phyloP scores from a whole-genome alignment of 2,888 invertebrate genomes.

The Strigamia transsilvanica region DNA sequence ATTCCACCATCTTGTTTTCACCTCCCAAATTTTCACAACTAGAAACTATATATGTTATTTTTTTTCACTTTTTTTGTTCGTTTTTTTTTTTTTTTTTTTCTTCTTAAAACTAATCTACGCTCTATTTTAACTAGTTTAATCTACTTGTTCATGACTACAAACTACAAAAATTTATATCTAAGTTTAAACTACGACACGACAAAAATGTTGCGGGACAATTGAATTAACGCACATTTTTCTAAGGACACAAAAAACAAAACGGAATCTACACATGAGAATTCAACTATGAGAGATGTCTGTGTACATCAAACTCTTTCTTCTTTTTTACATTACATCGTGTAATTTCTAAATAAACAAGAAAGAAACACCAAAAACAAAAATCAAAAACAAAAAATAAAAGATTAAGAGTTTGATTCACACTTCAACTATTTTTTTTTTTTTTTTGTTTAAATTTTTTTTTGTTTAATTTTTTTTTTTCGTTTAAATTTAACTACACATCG shows the following conservation, averaged over 20 bases:
- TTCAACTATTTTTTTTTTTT: neutral
- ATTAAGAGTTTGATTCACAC: conserved; percentile 33
- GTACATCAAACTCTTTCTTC: conserved; percentile 13
- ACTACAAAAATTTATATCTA: conserved; percentile 45
- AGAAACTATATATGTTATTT: conserved; percentile 19
- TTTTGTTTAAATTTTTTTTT: neutral
- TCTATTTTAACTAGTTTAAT: conserved; percentile 38
- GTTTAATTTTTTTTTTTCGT: neutral
- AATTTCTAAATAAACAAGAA: neutral
- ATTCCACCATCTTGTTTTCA: conserved; percentile 17
- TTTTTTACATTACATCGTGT: too few species aligned
- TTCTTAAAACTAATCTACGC: conserved; percentile 10
- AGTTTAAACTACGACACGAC: conserved; percentile 15
- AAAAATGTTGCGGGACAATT: conserved; percentile 5
- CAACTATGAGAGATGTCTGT: conserved; percentile 34
- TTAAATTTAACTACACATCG: neutral
- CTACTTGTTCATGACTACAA: conserved; percentile 35
- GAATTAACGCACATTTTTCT: conserved; percentile 11
- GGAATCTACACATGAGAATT: conserved; percentile 45
- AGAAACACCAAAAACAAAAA: too few species aligned
- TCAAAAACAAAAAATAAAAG: neutral
- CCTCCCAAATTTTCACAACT: conserved; percentile 46
- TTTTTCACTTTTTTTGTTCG: conserved; percentile 9
- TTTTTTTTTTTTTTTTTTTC: conserved; percentile 21
- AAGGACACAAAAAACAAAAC: conserved; percentile 44